Base-by-base conservation (phyloP, 2,797 vertebrate species). In the Nothura maculosa region DNA sequence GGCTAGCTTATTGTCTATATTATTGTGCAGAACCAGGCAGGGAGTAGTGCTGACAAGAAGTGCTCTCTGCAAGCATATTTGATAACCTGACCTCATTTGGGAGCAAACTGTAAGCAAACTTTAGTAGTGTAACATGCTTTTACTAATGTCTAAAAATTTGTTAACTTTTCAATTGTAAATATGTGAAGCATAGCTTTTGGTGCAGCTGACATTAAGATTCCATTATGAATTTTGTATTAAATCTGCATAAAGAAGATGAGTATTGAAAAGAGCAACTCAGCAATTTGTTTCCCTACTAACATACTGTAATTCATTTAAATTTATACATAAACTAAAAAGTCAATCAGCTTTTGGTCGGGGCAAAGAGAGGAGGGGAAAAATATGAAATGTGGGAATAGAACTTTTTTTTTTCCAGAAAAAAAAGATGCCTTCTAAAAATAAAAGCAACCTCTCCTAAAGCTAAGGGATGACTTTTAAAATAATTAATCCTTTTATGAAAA, bases 11-110 rank as follows among this genome's bases (percentile, higher is more conserved):
- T 48, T 62, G 69, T 57, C 30, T 47, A 4, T 32, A 20, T 38
- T 40, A 43, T 1, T 40, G 2, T 67, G 60, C 58, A 74, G 11
- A 61, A 19, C 9, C 34, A 36, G 1, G 0, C 5, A 57, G 62
- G 48, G 43, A 66, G 38, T 12, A 28, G 48, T 18, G 20, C 27
- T 75, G 47, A 79, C 22, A 7, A 68, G 21, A 36, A 81, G 34
- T 0, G 0, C 7, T 66, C 47, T 25, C 9, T 58, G 12, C 7
- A 24, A 19, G 28, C 5, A 64, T 28, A 18, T 3, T 9, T 3
- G 47, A 48, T 25, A 22, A 66, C 22, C 64, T 32, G 21, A 58
- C 0, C 5, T 5, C 0, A 25, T 4, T 2, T 5, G 11, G 15
- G 48, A 10, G 15, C 75, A 47, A 12, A 78, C 1, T 4, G 0